These are phyloP conservation scores for Watersipora subatra DNA, from an alignment of 1,140 invertebrate genomes.

Conservation along the genomic window DNA sequence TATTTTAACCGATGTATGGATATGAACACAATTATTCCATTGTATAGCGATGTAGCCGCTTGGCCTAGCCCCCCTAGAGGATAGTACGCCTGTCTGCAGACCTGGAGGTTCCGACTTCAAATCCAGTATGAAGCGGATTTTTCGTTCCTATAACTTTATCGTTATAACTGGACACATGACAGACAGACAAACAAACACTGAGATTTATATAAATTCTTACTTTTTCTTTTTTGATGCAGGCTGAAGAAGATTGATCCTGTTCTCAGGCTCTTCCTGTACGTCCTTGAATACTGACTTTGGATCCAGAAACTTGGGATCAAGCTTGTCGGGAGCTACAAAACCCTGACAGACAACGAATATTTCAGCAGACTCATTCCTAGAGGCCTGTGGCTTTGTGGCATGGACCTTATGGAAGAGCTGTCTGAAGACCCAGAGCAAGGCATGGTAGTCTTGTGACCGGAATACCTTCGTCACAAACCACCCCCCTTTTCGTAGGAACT, in stretches of 20 bases:
- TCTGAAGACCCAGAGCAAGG: slow-evolving; percentile 85
- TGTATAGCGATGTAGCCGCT: too few relatives aligned
- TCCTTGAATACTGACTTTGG: slow-evolving; percentile 91
- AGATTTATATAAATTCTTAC: too few relatives aligned
- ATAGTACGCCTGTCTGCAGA: too few relatives aligned
- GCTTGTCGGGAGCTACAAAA: slow-evolving; percentile 79
- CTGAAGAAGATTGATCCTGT: not conserved
- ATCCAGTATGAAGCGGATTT: too few relatives aligned
- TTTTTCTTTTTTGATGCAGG: slow-evolving; percentile 15
- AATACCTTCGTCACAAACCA: slow-evolving; percentile 99
- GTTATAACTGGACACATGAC: too few relatives aligned
- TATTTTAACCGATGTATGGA: too few relatives aligned
- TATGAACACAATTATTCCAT: too few relatives aligned
- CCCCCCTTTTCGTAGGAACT: slow-evolving; percentile 80
- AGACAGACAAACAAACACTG: too few relatives aligned
- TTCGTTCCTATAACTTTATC: too few relatives aligned
- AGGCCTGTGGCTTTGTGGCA: slow-evolving; percentile 95
- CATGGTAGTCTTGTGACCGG: slow-evolving; percentile 91
- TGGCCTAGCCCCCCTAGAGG: too few relatives aligned
- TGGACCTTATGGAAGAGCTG: slow-evolving; percentile 77
- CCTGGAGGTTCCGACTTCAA: too few relatives aligned
- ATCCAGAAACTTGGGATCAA: slow-evolving; percentile 88
- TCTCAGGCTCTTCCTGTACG: slow-evolving; percentile 49
- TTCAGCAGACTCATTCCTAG: slow-evolving; percentile 94
- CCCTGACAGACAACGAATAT: slow-evolving; percentile 97